Evolutionary conservation across 2,888 invertebrate genomes (phyloP), one percentile per base, ranked within the genome.

Genomic region (Noctua pronuba): DNA sequence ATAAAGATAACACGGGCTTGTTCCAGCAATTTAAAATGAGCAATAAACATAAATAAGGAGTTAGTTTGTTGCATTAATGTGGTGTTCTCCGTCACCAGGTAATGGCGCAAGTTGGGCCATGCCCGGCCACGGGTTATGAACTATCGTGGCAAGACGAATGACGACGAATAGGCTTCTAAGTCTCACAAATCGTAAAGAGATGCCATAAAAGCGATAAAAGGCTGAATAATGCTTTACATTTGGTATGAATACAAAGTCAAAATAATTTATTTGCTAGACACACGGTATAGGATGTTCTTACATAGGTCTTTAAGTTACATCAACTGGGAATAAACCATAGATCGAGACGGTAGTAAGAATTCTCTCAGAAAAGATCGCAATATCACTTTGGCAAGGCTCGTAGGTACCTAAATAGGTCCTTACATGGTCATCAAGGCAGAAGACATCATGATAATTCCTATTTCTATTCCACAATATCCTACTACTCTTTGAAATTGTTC

Each of bases 11-110:
- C 86, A 80, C 82, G 79, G 85, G 86, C 82, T 85, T 85, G 83
- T 81, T 87, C 79, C 85, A 80, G 86, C 90, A 88, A 89, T 90
- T 88, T 90, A 88, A 86, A 85, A 85, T 80, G 79, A 90, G 90
- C 91, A 91, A 90, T 91, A 88, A 87, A 89, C 90, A 88, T 92
- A 90, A 92, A 92, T 90, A 83, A 83, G 72, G 77, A 65, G 79
- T 80, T 83, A 88, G 82, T 81, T 85, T 88, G 80, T 87, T 86
- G 85, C 84, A 89, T 85, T 88, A 85, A 84, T 76, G 75, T 75
- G 68, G 52, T 58, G 74, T 24, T 68, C 13, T 41, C 60, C 49
- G 68, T 67, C 81, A 72, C 70, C 85, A 81, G 85, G 81, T 84
- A 66, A 77, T 81, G 77, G 72, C 3, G 24, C 6, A 66, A 84